These are phyloP conservation scores for Tolmerus cingulatus DNA, from an alignment of 2,888 invertebrate species.

Conservation along the genomic window DNA sequence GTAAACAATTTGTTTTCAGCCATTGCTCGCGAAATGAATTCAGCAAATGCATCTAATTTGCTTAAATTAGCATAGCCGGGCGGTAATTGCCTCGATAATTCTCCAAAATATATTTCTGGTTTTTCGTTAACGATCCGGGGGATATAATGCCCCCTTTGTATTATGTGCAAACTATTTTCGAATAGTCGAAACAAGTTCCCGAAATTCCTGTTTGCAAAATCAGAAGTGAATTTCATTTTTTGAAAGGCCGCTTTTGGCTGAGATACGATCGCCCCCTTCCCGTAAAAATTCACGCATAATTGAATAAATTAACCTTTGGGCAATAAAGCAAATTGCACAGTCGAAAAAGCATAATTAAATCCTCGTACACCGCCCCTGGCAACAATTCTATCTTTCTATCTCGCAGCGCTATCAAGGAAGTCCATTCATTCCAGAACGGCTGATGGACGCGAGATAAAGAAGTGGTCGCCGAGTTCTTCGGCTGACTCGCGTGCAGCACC, in stretches of 20 bases:
- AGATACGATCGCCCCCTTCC: neutral
- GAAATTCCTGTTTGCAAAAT: neutral
- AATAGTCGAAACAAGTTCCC: neutral
- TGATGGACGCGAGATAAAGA: neutral
- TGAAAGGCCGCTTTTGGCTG: neutral
- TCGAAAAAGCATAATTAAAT: constrained; percentile 5
- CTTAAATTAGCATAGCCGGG: constrained; percentile 15
- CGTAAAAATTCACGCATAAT: neutral
- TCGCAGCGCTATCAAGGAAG: constrained; percentile 1
- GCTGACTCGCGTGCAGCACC: neutral
- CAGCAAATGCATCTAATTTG: constrained; percentile 6
- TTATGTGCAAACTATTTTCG: neutral
- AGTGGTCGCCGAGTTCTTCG: neutral
- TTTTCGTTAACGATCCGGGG: neutral
- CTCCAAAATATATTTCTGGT: neutral
- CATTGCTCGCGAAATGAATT: neutral
- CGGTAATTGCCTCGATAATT: neutral
- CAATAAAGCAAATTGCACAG: constrained; percentile 8
- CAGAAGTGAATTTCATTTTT: neutral
- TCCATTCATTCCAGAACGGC: constrained; percentile 8
- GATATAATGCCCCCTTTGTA: neutral
- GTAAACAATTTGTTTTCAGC: neutral
- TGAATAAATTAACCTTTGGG: constrained; percentile 8
- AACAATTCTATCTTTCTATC: neutral
- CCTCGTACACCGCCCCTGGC: neutral